Evolutionary conservation across 2,888 invertebrate species (phyloP), one percentile per base, ranked within the genome.

Genomic region (Drosophila infuscata): DNA sequence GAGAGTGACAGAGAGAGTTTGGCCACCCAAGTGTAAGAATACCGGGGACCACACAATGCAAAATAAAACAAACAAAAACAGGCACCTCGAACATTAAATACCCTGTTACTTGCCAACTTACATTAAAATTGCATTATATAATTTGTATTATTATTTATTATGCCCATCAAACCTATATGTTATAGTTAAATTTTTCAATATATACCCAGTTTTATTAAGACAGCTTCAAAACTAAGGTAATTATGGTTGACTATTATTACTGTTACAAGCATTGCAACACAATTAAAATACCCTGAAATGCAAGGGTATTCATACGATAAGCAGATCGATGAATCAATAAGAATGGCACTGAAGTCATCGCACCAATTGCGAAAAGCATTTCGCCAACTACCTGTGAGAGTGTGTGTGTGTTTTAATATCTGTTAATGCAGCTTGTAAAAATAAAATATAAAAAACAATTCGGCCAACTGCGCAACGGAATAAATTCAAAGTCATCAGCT

Each of bases 391-490:
- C 29, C 25, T 51, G 32, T 25, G 17, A 15, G 20, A 3, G 8
- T 17, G 38, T 41, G 20, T 20, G 20, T 36, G 38, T 25, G 52
- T 35, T 69, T 41, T 63, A 52, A 64, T 76, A 58, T 79, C 64
- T 70, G 64, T 79, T 64, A 70, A 60, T 70, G 38, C 61, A 63
- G 54, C 63, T 33, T 79, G 79, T 65, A 76, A 62, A 75, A 83
- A 79, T 68, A 78, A 62, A 67, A 61, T 72, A 59, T 72, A 57
- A 73, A 59, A 64, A 75, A 61, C 57, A 71, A 79, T 70, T 58
- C 43, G 71, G 61, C 46, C 46, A 82, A 85, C 88, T 88, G 83
- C 88, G 85, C 85, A 85, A 78, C 76, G 76, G 66, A 82, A 76
- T 70, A 88, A 86, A 71, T 76, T 70, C 72, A 83, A 81, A 81